Evolutionary conservation across 2,888 invertebrate species (phyloP).

Genomic region (Teleiodes luculella): DNA sequence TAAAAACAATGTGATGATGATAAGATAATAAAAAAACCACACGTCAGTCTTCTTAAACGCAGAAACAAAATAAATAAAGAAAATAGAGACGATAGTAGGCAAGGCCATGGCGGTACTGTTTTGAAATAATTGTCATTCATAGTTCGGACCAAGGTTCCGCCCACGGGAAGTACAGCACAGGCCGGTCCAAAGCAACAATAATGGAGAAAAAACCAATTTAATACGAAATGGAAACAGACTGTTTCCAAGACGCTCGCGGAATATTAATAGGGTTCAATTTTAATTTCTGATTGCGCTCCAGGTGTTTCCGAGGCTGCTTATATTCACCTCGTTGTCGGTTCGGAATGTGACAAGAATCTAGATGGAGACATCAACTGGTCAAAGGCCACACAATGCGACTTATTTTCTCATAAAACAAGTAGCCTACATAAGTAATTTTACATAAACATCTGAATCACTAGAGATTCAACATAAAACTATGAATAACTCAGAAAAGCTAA

Average conservation of each 20-base stretch:
- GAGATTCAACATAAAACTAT: too few relatives aligned
- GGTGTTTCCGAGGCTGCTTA: conserved; percentile 39
- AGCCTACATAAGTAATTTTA: too few relatives aligned
- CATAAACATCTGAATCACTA: too few relatives aligned
- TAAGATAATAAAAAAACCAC: background rate
- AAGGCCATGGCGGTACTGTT: conserved; percentile 18
- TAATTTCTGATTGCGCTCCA: conserved; percentile 43
- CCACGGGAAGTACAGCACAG: conserved; percentile 30
- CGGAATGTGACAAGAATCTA: conserved; percentile 39
- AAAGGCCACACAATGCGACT: conserved; percentile 32
- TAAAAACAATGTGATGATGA: background rate
- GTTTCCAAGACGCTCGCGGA: conserved; percentile 30
- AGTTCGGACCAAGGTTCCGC: conserved; percentile 40
- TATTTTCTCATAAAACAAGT: conserved; percentile 1
- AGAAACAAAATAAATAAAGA: conserved; percentile 9
- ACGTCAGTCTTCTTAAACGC: background rate
- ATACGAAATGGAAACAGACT: conserved; percentile 22
- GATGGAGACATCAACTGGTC: conserved; percentile 29
- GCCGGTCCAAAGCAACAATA: conserved; percentile 27
- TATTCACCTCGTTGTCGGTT: conserved; percentile 30
- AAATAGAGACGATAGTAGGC: background rate
- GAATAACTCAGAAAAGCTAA: too few relatives aligned
- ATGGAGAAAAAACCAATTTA: conserved; percentile 27
- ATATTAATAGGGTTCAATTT: conserved; percentile 45
- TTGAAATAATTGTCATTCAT: conserved; percentile 30